phyloP scores from a whole-genome alignment of 2,113 vertebrate genomes.

The Cephalopterus ornatus region DNA sequence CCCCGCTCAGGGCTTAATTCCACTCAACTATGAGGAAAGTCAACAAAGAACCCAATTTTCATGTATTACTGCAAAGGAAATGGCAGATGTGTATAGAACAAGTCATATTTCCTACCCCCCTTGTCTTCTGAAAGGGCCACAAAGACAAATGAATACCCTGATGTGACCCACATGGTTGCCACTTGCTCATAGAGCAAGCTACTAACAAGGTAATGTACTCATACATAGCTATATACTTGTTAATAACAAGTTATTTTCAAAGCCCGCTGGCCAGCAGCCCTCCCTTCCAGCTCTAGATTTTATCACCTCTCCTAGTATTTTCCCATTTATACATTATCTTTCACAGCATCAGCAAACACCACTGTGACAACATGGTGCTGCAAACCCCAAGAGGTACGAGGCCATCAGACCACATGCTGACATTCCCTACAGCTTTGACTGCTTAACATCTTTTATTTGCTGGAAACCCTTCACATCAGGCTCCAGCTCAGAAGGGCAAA shows the following conservation, averaged over 20 bases:
- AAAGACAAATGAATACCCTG: background rate
- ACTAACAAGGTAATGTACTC: background rate
- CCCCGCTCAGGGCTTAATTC: background rate
- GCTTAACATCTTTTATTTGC: fast-evolving
- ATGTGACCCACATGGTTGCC: background rate
- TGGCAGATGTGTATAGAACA: background rate
- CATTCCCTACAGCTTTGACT: background rate
- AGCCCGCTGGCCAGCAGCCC: background rate
- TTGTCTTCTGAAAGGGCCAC: background rate
- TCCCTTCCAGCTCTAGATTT: background rate
- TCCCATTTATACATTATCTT: background rate
- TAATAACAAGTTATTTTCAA: background rate
- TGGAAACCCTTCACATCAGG: background rate
- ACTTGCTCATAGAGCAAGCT: background rate
- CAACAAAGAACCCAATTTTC: background rate
- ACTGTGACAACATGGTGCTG: fast-evolving
- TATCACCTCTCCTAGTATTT: background rate
- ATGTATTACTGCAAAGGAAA: background rate
- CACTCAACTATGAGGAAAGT: background rate
- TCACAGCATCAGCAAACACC: background rate
- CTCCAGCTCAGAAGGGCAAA: background rate
- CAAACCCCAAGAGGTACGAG: background rate
- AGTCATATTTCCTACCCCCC: background rate
- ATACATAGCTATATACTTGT: background rate
- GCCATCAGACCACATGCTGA: background rate